These are phyloP conservation scores for Drosophila orena DNA, from an alignment of 1,140 invertebrate genomes.

Conservation along the genomic window DNA sequence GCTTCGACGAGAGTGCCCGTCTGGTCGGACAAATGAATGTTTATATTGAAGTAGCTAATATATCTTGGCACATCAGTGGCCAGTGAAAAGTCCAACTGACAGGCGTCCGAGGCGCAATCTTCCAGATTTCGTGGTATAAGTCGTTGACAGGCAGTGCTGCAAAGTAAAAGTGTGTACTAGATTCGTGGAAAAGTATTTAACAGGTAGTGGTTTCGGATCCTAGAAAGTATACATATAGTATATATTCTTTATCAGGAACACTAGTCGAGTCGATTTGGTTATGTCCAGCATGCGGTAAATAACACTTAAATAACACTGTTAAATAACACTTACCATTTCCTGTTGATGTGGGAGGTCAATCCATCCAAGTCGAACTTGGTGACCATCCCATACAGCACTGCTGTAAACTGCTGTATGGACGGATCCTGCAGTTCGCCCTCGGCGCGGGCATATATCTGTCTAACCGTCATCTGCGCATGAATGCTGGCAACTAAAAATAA, in stretches of 20 bases:
- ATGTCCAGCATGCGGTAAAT: no score
- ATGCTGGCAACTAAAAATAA: slow-evolving; percentile 78
- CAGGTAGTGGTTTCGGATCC: no score
- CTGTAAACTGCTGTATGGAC: slow-evolving; percentile 85
- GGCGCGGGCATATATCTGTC: slow-evolving; percentile 85
- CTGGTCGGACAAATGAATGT: slow-evolving; percentile 86
- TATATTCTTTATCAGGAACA: no score
- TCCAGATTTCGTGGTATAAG: slow-evolving; percentile 31
- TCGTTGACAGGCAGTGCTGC: slow-evolving; percentile 55
- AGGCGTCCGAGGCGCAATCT: slow-evolving; percentile 60
- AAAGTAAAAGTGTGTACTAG: background rate
- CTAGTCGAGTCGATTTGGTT: no score
- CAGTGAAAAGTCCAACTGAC: slow-evolving; percentile 54
- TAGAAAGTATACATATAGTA: no score
- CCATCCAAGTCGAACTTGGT: slow-evolving; percentile 86
- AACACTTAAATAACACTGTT: no score
- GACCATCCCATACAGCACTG: slow-evolving; percentile 85
- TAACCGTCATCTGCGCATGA: slow-evolving; percentile 85
- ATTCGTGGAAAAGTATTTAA: no score
- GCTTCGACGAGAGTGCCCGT: slow-evolving; percentile 86
- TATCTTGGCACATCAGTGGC: slow-evolving; percentile 73
- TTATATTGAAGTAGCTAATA: slow-evolving; percentile 85
- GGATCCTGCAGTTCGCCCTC: slow-evolving; percentile 74
- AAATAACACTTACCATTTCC: slow-evolving; percentile 59
- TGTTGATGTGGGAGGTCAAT: slow-evolving; percentile 54